Evolutionary conservation across 2,113 vertebrate species (phyloP).

Genomic region (Ia io): DNA sequence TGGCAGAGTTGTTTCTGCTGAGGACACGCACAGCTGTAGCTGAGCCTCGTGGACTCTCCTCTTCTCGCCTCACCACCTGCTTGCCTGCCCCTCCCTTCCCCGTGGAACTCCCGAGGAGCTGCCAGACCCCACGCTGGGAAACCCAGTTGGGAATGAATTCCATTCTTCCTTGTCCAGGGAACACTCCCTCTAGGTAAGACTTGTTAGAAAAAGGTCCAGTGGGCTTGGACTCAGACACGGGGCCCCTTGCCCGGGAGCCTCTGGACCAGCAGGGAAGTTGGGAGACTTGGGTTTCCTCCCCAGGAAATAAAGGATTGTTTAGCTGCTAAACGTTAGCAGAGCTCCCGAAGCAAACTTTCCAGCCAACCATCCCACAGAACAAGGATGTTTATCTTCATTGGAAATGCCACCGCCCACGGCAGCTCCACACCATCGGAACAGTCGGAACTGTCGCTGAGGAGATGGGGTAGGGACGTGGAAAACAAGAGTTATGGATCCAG

Average conservation of each 20-base stretch:
- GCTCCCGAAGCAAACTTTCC: not conserved
- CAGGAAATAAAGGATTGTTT: not conserved
- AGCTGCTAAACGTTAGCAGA: too few species aligned
- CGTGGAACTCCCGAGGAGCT: not conserved
- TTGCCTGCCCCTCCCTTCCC: not conserved
- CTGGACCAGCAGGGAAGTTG: not conserved
- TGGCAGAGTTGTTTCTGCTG: not conserved
- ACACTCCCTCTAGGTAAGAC: not conserved
- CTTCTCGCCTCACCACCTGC: not conserved
- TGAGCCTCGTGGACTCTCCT: not conserved
- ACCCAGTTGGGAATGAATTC: not conserved
- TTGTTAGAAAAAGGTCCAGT: not conserved
- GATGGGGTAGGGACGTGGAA: not conserved
- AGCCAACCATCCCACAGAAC: not conserved
- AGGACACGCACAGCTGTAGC: not conserved
- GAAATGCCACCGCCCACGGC: not conserved
- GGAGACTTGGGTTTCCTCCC: not conserved
- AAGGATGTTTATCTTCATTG: not conserved
- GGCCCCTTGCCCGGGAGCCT: not conserved
- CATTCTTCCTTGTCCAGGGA: not conserved
- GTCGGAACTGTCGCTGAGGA: not conserved
- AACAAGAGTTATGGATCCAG: not conserved
- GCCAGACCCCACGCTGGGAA: not conserved
- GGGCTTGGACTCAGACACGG: not conserved
- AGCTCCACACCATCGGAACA: fast-evolving